phyloP scores from a whole-genome alignment of 2,797 vertebrate species.

The Oreonectes daqikongensis region DNA sequence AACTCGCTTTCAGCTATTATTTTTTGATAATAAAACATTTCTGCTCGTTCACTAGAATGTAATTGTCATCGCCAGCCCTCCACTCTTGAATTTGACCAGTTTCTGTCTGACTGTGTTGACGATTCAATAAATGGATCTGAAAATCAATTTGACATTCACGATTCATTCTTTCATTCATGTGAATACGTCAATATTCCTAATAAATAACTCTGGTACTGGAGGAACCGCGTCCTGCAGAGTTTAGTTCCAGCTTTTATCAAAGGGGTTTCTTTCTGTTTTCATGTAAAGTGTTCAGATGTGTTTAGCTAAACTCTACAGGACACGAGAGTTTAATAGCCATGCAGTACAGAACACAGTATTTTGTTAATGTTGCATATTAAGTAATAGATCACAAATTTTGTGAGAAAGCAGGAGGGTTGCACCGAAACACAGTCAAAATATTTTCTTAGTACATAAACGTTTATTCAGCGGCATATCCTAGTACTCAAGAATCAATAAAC shows the following conservation, averaged over 20 bases:
- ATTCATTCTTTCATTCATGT: too few relatives aligned
- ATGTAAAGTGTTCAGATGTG: too few relatives aligned
- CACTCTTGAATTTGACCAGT: too few relatives aligned
- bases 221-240: neutral
- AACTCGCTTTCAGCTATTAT: neutral
- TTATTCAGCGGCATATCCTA: neutral
- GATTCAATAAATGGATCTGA: too few relatives aligned
- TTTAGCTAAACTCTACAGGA: neutral
- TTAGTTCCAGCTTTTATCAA: neutral
- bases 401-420: neutral
- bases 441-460: neutral
- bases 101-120: too few relatives aligned
- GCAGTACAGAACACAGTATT: neutral
- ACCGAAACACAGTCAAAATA: neutral
- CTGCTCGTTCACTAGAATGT: neutral
- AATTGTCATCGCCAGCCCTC: too few relatives aligned
- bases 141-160: too few relatives aligned
- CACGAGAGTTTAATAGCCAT: neutral
- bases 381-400: neutral
- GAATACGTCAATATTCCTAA: too few relatives aligned
- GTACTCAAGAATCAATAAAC: neutral
- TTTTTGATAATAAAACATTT: neutral
- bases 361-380: neutral
- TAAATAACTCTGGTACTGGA: too few relatives aligned
- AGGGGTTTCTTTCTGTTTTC: too few relatives aligned